Conservation (phyloP, 1,140 invertebrate genomes). For the Drosophila pruinosa region DNA sequence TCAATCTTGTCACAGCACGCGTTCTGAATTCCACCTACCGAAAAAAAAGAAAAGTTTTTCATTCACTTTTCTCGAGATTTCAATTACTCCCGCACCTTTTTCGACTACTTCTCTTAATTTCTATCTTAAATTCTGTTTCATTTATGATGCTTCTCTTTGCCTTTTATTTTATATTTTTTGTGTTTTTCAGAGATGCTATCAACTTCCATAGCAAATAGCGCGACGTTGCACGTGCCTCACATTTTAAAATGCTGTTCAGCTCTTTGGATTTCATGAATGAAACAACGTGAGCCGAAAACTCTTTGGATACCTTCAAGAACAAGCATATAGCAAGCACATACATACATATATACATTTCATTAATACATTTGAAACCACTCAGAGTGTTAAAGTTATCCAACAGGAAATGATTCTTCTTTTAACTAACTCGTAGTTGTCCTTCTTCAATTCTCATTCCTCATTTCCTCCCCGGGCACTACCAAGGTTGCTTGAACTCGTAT, state of each 20-base stretch:
- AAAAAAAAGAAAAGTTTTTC: slow-evolving; percentile 52
- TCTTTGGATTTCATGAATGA: slow-evolving; percentile 61
- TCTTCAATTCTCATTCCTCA: not conserved
- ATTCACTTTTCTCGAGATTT: slow-evolving; percentile 50
- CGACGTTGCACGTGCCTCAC: slow-evolving; percentile 57
- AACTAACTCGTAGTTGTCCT: not conserved
- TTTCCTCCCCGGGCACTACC: not conserved
- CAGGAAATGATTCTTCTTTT: slow-evolving; percentile 6
- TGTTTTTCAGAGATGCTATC: slow-evolving; percentile 56
- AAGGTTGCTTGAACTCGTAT: slow-evolving; percentile 24
- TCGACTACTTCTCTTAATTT: slow-evolving; percentile 41
- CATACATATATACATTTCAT: slow-evolving; percentile 17
- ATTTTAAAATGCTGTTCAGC: slow-evolving; percentile 43
- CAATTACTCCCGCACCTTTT: slow-evolving; percentile 60
- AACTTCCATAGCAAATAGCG: slow-evolving; percentile 45
- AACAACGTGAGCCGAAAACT: slow-evolving; percentile 29
- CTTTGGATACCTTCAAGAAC: slow-evolving; percentile 19
- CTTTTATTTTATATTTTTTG: not conserved
- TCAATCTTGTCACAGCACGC: slow-evolving; percentile 57
- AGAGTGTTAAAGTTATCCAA: slow-evolving; percentile 12
- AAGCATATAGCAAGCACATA: too few species aligned
- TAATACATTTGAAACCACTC: slow-evolving; percentile 15
- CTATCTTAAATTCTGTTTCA: slow-evolving; percentile 67
- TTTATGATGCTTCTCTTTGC: slow-evolving; percentile 35
- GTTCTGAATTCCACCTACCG: slow-evolving; percentile 44